phyloP scores from a whole-genome alignment of 2,888 invertebrate species.

The Eupelmus urozonus region DNA sequence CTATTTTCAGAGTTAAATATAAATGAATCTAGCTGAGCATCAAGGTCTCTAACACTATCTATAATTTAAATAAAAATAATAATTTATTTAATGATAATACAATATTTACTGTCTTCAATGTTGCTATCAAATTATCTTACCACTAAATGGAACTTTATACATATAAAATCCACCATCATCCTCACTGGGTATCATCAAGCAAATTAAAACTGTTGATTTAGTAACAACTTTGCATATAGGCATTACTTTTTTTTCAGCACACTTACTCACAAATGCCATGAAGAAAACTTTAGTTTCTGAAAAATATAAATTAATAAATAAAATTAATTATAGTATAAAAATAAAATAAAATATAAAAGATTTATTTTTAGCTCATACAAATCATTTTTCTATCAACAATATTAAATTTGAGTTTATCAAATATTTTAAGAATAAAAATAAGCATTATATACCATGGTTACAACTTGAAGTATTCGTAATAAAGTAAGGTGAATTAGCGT shows the following conservation, averaged over 20 bases:
- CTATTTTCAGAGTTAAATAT: slow-evolving; percentile 40
- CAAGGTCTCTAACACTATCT: slow-evolving; percentile 60
- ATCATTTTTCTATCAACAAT: too few relatives aligned
- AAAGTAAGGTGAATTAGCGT: slow-evolving; percentile 58
- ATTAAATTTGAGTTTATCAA: too few relatives aligned
- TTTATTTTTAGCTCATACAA: too few relatives aligned
- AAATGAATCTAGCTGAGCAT: slow-evolving; percentile 1
- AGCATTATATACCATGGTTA: slow-evolving; percentile 52
- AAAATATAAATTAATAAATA: slow-evolving; percentile 11
- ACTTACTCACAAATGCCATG: slow-evolving; percentile 57
- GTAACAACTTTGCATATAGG: slow-evolving; percentile 59
- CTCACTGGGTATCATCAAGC: slow-evolving; percentile 60
- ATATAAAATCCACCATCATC: slow-evolving; percentile 64
- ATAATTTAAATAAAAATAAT: slow-evolving; percentile 13
- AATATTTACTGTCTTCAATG: background rate
- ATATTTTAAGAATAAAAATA: too few relatives aligned
- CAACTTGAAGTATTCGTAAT: slow-evolving; percentile 53
- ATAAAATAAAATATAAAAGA: background rate
- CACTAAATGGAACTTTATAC: slow-evolving; percentile 60
- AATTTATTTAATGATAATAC: background rate
- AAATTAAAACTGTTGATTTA: slow-evolving; percentile 52
- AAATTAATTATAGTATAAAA: slow-evolving; percentile 9
- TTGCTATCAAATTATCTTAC: slow-evolving; percentile 45
- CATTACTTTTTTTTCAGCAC: slow-evolving; percentile 59
- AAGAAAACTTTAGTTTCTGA: slow-evolving; percentile 61